Evolutionary conservation across 2,888 invertebrate species (phyloP), one percentile per base, ranked within the genome.

Genomic region (Synanthedon tipuliformis): DNA sequence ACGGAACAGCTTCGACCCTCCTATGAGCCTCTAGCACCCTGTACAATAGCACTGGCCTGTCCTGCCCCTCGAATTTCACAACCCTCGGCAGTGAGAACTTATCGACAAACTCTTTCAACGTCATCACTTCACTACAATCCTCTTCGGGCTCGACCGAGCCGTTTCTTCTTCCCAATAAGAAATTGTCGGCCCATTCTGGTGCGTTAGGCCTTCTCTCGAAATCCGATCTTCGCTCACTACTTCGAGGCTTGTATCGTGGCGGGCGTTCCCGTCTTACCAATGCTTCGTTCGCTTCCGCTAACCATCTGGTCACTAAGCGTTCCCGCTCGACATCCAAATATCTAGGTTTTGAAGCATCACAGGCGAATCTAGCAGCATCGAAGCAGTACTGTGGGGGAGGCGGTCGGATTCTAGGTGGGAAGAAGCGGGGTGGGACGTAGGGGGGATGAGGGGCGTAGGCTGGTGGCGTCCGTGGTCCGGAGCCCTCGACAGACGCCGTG

Each of bases 21-120:
- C 90, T 84, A 64, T 90, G 90, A 56, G 90, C 90, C 64, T 90
- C 89, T 64, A 91, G 80, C 61, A 90, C 90, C 62, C 90, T 83
- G 68, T 90, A 91, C 67, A 92, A 73, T 59, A 92, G 78, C 72
- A 91, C 83, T 54, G 91, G 89, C 68, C 89, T 88, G 56, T 89
- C 88, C 59, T 86, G 83, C 51, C 88, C 88, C 52, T 87, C 89
- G 45, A 90, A 83, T 64, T 86, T 80, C 61, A 90, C 90, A 27
- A 91, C 89, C 55, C 90, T 81, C 4, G 91, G 91, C 59, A 91
- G 72, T 27, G 90, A 89, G 66, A 90, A 90, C 74, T 89, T 86
- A 65, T 90, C 90, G 65, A 90, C 83, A 69, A 91, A 90, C 64
- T 90, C 90, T 62, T 89, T 87, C 48, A 88, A 71, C 7, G 83